These are phyloP conservation scores for Drosophila robusta DNA, from an alignment of 2,888 invertebrate genomes.

Conservation along the genomic window DNA sequence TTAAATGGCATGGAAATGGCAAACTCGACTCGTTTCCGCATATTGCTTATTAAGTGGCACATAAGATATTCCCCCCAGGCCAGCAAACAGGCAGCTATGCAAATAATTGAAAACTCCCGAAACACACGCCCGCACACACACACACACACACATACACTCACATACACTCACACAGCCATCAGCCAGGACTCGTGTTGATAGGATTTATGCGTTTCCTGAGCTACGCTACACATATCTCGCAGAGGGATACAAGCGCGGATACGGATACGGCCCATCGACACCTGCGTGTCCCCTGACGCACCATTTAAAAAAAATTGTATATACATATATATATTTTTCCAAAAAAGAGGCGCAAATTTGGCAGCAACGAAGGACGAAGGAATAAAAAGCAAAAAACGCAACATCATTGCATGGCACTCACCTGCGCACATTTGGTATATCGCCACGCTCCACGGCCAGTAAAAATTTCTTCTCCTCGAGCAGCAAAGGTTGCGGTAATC, in stretches of 20 bases:
- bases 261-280: slow-evolving; percentile 57
- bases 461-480: slow-evolving; percentile 96
- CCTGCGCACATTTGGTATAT: slow-evolving; percentile 94
- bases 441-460: slow-evolving; percentile 96
- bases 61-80: slow-evolving; percentile 48
- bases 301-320: slow-evolving; percentile 28
- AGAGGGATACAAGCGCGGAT: slow-evolving; percentile 19
- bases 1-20: slow-evolving; percentile 46
- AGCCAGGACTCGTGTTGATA: slow-evolving; percentile 42
- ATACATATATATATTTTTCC: too few relatives aligned
- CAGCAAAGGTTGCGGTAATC: slow-evolving; percentile 90
- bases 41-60: slow-evolving; percentile 79
- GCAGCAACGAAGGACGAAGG: slow-evolving; percentile 1
- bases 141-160: not conserved
- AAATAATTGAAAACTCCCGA: slow-evolving; percentile 75
- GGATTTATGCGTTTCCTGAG: slow-evolving; percentile 63
- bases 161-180: slow-evolving; percentile 1
- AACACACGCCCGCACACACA: slow-evolving; percentile 11
- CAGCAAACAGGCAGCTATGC: slow-evolving; percentile 54
- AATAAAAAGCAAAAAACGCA: slow-evolving; percentile 9
- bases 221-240: slow-evolving; percentile 28
- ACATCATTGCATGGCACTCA: slow-evolving; percentile 83
- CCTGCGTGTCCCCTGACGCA: slow-evolving; percentile 49
- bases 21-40: slow-evolving; percentile 39
- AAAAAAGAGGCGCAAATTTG: slow-evolving; percentile 33